Base-by-base conservation (phyloP, 2,797 vertebrate genomes). In the Melanogrammus aeglefinus region DNA sequence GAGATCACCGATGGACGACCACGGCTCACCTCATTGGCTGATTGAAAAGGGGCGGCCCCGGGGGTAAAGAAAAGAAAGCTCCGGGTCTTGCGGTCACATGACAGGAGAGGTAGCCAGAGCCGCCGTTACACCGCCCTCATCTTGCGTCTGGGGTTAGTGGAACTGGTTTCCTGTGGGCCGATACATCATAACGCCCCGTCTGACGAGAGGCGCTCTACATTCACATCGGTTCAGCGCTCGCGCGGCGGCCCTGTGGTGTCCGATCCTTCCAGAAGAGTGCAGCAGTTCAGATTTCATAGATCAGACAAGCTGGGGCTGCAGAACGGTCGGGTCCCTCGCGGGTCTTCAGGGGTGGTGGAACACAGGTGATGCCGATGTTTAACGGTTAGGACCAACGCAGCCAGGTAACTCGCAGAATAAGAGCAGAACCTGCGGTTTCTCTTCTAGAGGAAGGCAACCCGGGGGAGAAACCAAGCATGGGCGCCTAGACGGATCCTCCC, bases 11-110 rank as follows among this genome's bases (percentile, higher is more conserved):
- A 89, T 69, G n/a, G 63, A 69, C 82, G 89, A 85, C 94, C 92
- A 93, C 90, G 74, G 91, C 95, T 99, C 97, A 98, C 96, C 97
- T 99, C 97, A 99, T 99, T 94, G 96, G 99, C 96, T 84, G 89
- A 87, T 83, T 89, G 85, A 88, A 92, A 90, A 90, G 87, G 86
- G 91, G 90, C 86, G 27, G 57, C 57, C 57, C 92, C 80, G 81
- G 12, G 72, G 76, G 87, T 79, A 79, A 87, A 89, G 81, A 90
- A 91, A 92, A 89, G 76, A 86, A 88, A 82, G 82, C 81, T 83
- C 74, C 79, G 85, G 80, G 78, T 82, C 84, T 91, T 87, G 90
- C 91, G 89, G 93, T 94, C 91, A 94, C 93, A 94, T 94, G 93
- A 94, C 93, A 94, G 72, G n/a, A 18, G n/a, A 35, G 82, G 82